Percentiles rank a stretch among this genome's conserved stretches.
Evolutionary conservation across 2,888 invertebrate genomes (phyloP).

Genomic region (Aricia artaxerxes): DNA sequence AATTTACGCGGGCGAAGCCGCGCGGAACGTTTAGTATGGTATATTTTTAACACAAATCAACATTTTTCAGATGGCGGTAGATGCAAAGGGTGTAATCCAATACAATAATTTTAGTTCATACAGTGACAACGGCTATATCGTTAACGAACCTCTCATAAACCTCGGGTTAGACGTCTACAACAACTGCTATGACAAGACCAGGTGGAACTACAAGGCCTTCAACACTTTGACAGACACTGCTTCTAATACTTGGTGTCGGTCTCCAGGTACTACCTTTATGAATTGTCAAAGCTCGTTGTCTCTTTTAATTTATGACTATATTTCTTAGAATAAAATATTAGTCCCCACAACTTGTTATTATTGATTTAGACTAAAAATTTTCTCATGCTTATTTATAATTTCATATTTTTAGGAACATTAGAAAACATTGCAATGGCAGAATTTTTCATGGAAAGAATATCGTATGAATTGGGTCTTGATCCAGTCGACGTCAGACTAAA

Average conservation of each 20-base stretch:
- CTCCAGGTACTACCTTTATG: constrained; percentile 45
- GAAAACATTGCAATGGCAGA: constrained; percentile 84
- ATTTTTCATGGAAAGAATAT: constrained; percentile 83
- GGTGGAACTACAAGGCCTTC: constrained; percentile 47
- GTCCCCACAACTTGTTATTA: too few species aligned
- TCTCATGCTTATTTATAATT: background rate
- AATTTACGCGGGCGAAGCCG: too few species aligned
- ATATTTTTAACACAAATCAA: too few species aligned
- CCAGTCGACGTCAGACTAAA: constrained; percentile 73
- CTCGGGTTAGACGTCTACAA: constrained; percentile 39
- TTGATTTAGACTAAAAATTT: too few species aligned
- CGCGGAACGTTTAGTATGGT: too few species aligned
- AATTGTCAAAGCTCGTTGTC: too few species aligned
- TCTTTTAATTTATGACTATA: too few species aligned
- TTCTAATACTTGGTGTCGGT: constrained; percentile 49
- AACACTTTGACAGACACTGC: constrained; percentile 53
- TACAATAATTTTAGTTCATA: constrained; percentile 76
- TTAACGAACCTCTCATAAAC: constrained; percentile 69
- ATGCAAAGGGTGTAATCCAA: constrained; percentile 82
- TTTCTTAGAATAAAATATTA: too few species aligned
- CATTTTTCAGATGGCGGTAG: constrained; percentile 40
- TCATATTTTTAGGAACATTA: constrained; percentile 71
- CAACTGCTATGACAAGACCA: constrained; percentile 76
- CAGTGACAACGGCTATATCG: constrained; percentile 69
- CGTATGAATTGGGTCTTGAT: constrained; percentile 78